Conservation (phyloP, 2,888 invertebrate species). For the Apoda limacodes region DNA sequence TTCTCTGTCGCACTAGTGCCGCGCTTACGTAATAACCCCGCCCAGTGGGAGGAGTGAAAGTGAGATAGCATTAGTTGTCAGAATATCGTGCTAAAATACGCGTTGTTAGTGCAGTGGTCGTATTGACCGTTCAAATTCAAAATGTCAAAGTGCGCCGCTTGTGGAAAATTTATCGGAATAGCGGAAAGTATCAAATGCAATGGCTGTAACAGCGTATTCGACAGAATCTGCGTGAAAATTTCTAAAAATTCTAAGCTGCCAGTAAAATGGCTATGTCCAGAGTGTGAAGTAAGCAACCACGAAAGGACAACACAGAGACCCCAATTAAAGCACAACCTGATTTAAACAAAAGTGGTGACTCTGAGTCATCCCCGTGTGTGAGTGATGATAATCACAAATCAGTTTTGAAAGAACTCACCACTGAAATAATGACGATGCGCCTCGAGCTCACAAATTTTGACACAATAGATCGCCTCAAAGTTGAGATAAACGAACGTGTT, state of each 20-base stretch:
- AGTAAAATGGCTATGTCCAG: neutral
- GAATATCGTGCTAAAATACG: neutral
- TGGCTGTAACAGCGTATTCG: neutral
- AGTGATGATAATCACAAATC: neutral
- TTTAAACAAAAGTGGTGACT: no score
- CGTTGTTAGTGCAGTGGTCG: neutral
- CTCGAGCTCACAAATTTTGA: neutral
- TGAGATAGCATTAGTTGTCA: neutral
- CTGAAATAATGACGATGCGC: neutral
- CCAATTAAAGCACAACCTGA: no score
- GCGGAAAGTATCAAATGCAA: neutral
- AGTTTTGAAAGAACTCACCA: neutral
- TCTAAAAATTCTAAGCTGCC: neutral
- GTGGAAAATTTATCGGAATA: neutral
- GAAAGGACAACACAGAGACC: neutral
- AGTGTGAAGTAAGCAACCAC: neutral
- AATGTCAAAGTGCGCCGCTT: neutral
- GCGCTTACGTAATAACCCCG: neutral
- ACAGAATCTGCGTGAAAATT: neutral
- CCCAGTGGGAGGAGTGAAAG: neutral
- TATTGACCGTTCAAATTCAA: no score
- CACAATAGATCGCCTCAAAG: neutral
- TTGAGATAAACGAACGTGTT: conserved; percentile 12
- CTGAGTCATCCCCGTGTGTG: neutral
- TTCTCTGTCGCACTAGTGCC: neutral